Conservation (phyloP, 30 jellyfish, hydroid and myxozoan species). For the Aurelia sp. region DNA sequence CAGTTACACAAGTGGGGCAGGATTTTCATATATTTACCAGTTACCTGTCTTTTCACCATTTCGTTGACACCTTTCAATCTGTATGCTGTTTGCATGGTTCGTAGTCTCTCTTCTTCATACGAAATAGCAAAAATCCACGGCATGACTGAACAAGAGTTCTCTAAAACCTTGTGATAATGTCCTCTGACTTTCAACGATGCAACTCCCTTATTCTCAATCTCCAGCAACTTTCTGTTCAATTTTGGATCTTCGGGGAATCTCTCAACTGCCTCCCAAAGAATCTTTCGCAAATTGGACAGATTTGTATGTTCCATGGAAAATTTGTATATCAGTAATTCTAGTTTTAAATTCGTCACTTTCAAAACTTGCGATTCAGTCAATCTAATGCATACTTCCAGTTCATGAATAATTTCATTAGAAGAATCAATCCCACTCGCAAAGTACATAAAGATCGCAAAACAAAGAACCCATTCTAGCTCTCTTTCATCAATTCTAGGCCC, state of each 20-base stretch:
- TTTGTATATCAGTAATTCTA: neutral
- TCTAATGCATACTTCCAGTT: neutral
- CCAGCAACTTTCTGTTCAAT: constrained; percentile 2
- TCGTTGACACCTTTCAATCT: neutral
- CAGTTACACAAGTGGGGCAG: too few species aligned
- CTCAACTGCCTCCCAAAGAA: constrained; percentile 42
- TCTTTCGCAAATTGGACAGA: constrained; percentile 21
- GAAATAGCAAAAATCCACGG: constrained; percentile 56
- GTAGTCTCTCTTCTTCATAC: constrained; percentile 49
- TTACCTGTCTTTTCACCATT: neutral
- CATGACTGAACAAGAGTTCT: constrained; percentile 7
- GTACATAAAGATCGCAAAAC: constrained; percentile 36
- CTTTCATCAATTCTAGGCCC: neutral
- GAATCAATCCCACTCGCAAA: constrained; percentile 1
- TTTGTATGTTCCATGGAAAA: neutral
- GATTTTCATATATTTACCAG: neutral
- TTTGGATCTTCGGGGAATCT: constrained; percentile 49
- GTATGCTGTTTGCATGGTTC: constrained; percentile 8
- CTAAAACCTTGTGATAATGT: constrained; percentile 11
- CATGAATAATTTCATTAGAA: constrained; percentile 15
- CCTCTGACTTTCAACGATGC: constrained; percentile 64
- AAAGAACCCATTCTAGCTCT: constrained; percentile 48
- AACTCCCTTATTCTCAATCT: constrained; percentile 24
- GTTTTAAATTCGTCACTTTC: constrained; percentile 14
- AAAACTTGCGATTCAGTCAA: constrained; percentile 4